These are phyloP conservation scores for Glaucidium brasilianum DNA, from an alignment of 2,113 vertebrate species.

Conservation along the genomic window DNA sequence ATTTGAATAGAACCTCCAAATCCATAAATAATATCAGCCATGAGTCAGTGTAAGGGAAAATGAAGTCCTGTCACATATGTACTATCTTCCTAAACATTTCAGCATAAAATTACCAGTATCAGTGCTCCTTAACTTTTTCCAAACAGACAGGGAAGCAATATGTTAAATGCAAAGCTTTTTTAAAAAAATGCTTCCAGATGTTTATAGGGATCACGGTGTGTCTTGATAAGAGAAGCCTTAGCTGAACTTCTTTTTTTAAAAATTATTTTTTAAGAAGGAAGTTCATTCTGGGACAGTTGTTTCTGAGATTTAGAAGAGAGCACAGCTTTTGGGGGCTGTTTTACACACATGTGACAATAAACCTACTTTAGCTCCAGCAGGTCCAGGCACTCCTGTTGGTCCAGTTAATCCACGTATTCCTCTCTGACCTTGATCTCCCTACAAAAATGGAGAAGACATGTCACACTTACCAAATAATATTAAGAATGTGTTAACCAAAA, in stretches of 20 bases:
- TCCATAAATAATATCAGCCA: neutral
- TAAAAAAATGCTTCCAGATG: neutral
- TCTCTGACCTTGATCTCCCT: constrained; percentile 89
- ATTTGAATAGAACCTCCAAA: neutral
- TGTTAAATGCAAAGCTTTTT: neutral
- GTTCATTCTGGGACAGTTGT: neutral
- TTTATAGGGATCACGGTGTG: neutral
- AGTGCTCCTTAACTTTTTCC: neutral
- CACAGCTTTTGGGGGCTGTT: neutral
- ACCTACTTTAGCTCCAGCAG: constrained; percentile 84
- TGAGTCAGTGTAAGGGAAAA: neutral
- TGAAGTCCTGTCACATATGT: neutral
- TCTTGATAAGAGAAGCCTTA: neutral
- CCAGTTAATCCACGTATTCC: constrained; percentile 87
- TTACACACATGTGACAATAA: neutral
- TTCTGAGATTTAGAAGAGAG: neutral
- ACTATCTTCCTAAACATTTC: neutral
- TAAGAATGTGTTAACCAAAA: neutral
- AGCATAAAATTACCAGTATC: neutral
- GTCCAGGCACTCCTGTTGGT: constrained; percentile 80
- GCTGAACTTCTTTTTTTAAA: neutral
- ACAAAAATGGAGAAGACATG: neutral
- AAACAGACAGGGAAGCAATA: neutral
- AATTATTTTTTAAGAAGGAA: neutral
- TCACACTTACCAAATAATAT: neutral